Evolutionary conservation across 2,113 vertebrate species (phyloP).

Genomic region (Psilopsiagon aymara): DNA sequence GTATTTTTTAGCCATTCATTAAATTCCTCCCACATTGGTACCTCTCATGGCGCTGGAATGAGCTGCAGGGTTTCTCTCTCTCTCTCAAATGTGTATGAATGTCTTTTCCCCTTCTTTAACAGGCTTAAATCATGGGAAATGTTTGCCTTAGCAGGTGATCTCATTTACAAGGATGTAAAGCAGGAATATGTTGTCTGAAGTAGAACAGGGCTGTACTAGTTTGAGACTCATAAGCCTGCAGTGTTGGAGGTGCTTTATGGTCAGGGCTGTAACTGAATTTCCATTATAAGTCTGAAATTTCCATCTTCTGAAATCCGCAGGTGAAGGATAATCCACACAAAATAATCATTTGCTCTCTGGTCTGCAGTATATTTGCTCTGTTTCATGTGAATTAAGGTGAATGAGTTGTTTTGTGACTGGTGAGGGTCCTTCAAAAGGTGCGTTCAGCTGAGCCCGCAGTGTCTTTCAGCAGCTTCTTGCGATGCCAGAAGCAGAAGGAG

Average conservation of each 20-base stretch:
- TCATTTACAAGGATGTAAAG: neutral
- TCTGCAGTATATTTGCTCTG: neutral
- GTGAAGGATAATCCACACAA: neutral
- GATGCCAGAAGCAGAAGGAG: fast-evolving
- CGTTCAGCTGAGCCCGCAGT: neutral
- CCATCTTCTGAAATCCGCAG: neutral
- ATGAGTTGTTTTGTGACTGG: neutral
- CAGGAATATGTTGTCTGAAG: neutral
- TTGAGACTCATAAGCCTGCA: neutral
- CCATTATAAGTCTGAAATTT: neutral
- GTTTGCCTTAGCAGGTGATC: neutral
- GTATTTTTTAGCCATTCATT: neutral
- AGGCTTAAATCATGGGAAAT: neutral
- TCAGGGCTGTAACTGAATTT: neutral
- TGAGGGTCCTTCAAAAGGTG: neutral
- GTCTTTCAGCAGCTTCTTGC: neutral
- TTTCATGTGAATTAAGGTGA: neutral
- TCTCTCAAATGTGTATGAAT: neutral
- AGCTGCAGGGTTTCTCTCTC: neutral
- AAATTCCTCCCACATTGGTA: neutral
- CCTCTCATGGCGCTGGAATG: neutral
- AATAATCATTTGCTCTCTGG: neutral
- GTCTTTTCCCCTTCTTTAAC: neutral
- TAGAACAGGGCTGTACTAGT: neutral
- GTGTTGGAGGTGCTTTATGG: neutral